Evolutionary conservation across 2,888 invertebrate species (phyloP).

Genomic region (Bombylius discolor): DNA sequence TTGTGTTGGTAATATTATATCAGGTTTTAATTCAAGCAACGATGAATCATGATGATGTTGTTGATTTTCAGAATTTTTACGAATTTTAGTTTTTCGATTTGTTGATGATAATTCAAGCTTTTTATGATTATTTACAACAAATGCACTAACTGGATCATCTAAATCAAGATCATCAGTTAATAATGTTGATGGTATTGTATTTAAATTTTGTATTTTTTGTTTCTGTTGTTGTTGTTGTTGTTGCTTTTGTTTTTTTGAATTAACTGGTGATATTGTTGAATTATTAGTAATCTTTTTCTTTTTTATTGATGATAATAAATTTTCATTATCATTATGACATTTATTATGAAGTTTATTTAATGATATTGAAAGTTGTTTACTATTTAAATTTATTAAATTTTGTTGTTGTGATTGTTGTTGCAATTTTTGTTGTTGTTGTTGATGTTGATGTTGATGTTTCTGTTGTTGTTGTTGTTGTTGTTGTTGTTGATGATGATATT

Average conservation of each 20-base stretch:
- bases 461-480: conserved; percentile 11
- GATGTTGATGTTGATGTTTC: conserved; percentile 15
- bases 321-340: not conserved
- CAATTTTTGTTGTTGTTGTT: conserved; percentile 2
- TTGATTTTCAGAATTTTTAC: not conserved
- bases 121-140: conserved; percentile 23
- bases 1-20: too few species aligned
- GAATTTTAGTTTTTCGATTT: not conserved
- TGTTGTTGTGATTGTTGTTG: conserved; percentile 6
- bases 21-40: not conserved
- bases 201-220: conserved; percentile 3
- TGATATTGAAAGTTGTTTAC: not conserved
- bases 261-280: too few species aligned
- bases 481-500: conserved; percentile 11
- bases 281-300: too few species aligned
- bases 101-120: not conserved
- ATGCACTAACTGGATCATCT: conserved; percentile 35
- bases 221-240: conserved; percentile 7
- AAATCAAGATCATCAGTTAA: conserved; percentile 35
- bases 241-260: not conserved
- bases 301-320: not conserved
- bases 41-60: not conserved
- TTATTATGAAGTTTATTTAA: not conserved
- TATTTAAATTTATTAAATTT: not conserved
- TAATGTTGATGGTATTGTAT: conserved; percentile 28